These are phyloP conservation scores for Bucco capensis DNA, from an alignment of 2,113 vertebrate species.

Conservation along the genomic window DNA sequence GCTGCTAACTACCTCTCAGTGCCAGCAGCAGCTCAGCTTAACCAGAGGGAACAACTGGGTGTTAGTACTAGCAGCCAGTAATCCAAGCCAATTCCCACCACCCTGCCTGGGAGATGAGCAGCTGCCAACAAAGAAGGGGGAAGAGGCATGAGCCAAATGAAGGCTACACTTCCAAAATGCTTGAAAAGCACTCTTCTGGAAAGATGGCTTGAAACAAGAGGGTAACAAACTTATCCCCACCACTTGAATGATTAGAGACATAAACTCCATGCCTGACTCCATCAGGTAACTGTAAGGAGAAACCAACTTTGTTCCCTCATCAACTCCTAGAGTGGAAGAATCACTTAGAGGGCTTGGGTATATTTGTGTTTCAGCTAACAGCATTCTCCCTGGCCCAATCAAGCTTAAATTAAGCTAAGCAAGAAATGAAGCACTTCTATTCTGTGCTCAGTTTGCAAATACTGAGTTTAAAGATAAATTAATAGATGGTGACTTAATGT, in stretches of 20 bases:
- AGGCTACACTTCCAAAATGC: not conserved
- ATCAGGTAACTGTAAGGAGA: not conserved
- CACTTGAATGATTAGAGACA: not conserved
- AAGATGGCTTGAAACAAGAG: not conserved
- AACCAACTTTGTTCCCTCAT: not conserved
- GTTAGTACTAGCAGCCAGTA: conserved; percentile 6
- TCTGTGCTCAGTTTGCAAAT: not conserved
- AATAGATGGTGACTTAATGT: not conserved
- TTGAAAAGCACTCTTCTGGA: not conserved
- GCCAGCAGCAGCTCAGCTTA: conserved; percentile 44
- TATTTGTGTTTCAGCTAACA: not conserved
- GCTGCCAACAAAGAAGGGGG: not conserved
- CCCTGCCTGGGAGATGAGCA: not conserved
- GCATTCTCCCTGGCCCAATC: not conserved
- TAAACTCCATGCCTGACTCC: not conserved
- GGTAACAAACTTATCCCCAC: not conserved
- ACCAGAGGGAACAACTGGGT: not conserved
- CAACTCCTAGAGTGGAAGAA: not conserved
- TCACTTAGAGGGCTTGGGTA: not conserved
- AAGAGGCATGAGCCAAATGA: not conserved
- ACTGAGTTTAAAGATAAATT: not conserved
- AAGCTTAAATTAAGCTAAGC: not conserved
- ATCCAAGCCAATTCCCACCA: conserved; percentile 7
- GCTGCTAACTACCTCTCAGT: conserved; percentile 25
- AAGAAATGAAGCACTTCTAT: not conserved